A percentile compares a stretch with the other conserved stretches of the same genome.
phyloP scores from a whole-genome alignment of 2,113 vertebrate species.

The Ctenodactylus gundi region DNA sequence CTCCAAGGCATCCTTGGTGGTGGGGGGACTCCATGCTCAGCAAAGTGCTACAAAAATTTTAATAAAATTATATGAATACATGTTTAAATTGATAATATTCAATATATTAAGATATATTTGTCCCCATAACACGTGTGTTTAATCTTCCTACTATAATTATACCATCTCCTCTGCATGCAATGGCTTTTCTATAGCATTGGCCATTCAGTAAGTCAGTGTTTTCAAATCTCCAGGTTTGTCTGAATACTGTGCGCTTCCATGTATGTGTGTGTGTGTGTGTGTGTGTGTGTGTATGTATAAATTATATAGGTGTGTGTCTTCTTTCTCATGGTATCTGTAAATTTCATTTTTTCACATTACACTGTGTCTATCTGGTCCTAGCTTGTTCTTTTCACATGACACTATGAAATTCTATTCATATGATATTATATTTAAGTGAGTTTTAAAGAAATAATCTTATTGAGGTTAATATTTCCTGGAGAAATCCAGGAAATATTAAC shows the following conservation, averaged over 20 bases:
- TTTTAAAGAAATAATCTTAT: constrained; percentile 15
- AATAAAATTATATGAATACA: too few relatives aligned
- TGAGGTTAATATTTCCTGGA: too few relatives aligned
- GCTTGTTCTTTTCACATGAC: not conserved
- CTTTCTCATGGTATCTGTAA: too few relatives aligned
- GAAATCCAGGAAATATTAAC: too few relatives aligned
- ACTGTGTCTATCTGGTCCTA: too few relatives aligned
- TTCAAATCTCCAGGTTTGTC: not conserved
- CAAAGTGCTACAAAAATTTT: too few relatives aligned
- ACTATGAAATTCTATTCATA: not conserved
- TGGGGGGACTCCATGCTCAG: too few relatives aligned
- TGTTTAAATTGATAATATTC: too few relatives aligned
- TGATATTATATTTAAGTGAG: not conserved
- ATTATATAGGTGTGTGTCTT: too few relatives aligned
- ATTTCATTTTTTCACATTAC: too few relatives aligned
- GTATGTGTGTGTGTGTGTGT: not conserved
- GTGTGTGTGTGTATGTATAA: not conserved
- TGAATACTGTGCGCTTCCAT: not conserved
- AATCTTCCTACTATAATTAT: not conserved
- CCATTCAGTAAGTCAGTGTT: not conserved
- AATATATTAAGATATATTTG: too few relatives aligned
- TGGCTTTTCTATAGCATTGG: not conserved
- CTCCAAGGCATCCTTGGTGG: too few relatives aligned
- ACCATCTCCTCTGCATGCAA: not conserved
- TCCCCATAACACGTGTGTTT: not conserved